phyloP scores from a whole-genome alignment of 2,113 vertebrate species.

The Alectura lathami region DNA sequence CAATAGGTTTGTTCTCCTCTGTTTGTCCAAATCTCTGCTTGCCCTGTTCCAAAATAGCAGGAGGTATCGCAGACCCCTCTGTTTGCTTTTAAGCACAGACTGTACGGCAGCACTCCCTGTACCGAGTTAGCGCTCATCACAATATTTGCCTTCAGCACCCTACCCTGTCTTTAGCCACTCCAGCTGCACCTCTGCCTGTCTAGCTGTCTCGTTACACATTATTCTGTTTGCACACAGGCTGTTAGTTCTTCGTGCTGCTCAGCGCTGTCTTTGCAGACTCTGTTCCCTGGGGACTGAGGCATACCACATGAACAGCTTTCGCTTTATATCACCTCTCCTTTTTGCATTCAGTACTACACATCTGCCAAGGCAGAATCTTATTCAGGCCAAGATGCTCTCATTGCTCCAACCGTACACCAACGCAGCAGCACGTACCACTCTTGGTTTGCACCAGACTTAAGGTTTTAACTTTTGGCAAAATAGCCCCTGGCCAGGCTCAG shows the following conservation, averaged over 20 bases:
- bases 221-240: constrained; percentile 17
- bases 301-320: not conserved
- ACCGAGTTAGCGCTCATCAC: not conserved
- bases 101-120: not conserved
- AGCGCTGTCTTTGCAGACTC: not conserved
- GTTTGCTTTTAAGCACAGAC: not conserved
- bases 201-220: not conserved
- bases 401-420: too few species aligned
- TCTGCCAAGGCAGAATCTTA: not conserved
- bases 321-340: not conserved
- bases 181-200: not conserved
- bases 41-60: not conserved
- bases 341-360: not conserved
- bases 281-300: not conserved
- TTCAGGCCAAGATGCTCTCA: not conserved
- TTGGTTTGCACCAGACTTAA: not conserved
- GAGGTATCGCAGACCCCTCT: not conserved
- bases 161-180: not conserved
- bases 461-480: not conserved
- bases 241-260: not conserved
- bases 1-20: not conserved
- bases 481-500: not conserved
- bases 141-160: constrained; percentile 9
- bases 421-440: not conserved
- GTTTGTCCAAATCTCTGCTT: not conserved